Base-by-base conservation (phyloP, 2,113 vertebrate genomes). In the Saguinus midas region DNA sequence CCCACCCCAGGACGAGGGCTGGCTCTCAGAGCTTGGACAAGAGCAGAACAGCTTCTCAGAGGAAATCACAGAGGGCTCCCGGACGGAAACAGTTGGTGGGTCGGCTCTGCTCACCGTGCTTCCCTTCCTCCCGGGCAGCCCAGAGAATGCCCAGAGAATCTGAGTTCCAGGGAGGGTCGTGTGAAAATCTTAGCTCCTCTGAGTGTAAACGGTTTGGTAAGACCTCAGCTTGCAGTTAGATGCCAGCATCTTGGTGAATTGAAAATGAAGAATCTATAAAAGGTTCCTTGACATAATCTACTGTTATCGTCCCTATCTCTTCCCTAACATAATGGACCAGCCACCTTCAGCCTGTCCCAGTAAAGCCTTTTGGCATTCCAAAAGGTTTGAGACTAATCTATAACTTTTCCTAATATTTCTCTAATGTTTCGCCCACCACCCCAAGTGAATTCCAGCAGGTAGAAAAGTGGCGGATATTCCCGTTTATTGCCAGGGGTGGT, bases 1-100 rank as follows among this genome's bases (percentile, higher is more conserved):
- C 2, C 20, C 64, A 13, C 50, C 1, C 0, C 35, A 7, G 0
- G 7, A 1, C 14, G 16, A 7, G 0, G 7, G 4, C 14, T 21
- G 80, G 29, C 23, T 27, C 27, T 58, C 68, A 6, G 17, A 4
- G 83, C 5, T 2, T 45, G 1, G 3, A 70, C 52, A 32, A 0
- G 13, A 8, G 2, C 23, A 27, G n/a, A 10, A 40, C 4, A 5
- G 1, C 23, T 57, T 20, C 37, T 6, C 25, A 32, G 10, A 84
- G 1, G 64, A 2, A 14, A 21, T 14, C 76, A 58, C 17, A 1
- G 3, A n/a, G 76, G 64, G 23, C 8, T 40, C 4, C n/a, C 32
- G 10, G 3, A 14, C 1, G 5, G 52, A 2, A 23, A 16, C 40
- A 9, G 11, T 0, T 0, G 9, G 4, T 13, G 9, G 0, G 1